Conservation (phyloP, 2,113 vertebrate genomes). For the Planiliza haematocheilus region DNA sequence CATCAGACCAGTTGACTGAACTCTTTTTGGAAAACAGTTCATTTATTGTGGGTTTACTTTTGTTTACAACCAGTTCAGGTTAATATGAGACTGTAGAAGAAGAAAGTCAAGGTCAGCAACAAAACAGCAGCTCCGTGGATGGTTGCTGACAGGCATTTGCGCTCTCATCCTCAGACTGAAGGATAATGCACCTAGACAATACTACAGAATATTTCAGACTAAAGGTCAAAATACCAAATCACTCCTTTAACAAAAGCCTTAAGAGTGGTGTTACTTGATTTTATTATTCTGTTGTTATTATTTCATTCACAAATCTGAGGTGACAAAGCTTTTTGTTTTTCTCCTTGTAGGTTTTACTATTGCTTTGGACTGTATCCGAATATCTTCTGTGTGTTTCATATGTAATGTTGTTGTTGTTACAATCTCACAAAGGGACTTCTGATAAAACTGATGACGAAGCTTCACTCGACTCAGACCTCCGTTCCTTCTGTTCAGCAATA, state of each 20-base stretch:
- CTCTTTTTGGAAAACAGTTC: too few relatives aligned
- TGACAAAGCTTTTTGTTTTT: slow-evolving; percentile 15
- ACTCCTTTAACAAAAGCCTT: slow-evolving; percentile 40
- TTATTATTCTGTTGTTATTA: slow-evolving; percentile 14
- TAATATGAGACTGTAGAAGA: not conserved
- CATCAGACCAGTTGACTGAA: too few relatives aligned
- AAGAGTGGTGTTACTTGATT: slow-evolving; percentile 33
- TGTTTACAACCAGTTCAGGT: not conserved
- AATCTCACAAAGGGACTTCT: slow-evolving; percentile 50
- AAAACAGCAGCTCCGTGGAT: not conserved
- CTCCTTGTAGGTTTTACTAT: slow-evolving; percentile 16
- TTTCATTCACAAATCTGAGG: slow-evolving; percentile 11
- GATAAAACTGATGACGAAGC: slow-evolving; percentile 50
- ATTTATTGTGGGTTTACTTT: too few relatives aligned
- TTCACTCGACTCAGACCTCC: slow-evolving; percentile 7
- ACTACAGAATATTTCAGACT: not conserved
- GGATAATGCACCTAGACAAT: not conserved
- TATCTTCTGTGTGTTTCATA: slow-evolving; percentile 36
- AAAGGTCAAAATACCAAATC: slow-evolving; percentile 13
- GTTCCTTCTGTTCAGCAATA: not conserved
- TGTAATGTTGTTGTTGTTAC: slow-evolving; percentile 45
- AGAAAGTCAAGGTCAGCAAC: not conserved
- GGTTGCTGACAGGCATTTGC: not conserved
- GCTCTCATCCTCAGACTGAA: too few relatives aligned
- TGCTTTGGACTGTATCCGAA: slow-evolving; percentile 33